phyloP scores from a whole-genome alignment of 2,888 invertebrate genomes.

The Drosophila melanocephala region DNA sequence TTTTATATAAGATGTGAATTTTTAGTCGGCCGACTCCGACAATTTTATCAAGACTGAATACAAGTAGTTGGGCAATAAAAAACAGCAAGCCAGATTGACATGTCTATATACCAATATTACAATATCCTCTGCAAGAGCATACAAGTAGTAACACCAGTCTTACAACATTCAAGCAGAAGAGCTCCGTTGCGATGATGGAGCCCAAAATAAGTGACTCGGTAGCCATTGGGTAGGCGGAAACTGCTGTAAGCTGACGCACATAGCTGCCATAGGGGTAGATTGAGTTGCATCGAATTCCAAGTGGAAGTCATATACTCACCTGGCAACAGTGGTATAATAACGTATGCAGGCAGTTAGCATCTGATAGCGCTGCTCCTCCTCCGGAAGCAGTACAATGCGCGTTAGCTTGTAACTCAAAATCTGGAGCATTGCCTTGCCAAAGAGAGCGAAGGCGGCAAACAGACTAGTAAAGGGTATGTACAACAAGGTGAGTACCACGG shows the following conservation, averaged over 20 bases:
- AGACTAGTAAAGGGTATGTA: constrained; percentile 83
- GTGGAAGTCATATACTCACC: constrained; percentile 41
- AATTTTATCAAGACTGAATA: not conserved
- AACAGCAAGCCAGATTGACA: not conserved
- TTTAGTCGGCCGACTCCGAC: not conserved
- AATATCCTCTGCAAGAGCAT: not conserved
- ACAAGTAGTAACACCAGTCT: not conserved
- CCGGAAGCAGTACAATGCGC: constrained; percentile 38
- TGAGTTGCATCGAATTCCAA: not conserved
- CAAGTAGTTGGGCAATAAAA: not conserved
- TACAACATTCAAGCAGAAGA: constrained; percentile 82
- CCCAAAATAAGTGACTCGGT: constrained; percentile 80
- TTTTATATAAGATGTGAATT: not conserved
- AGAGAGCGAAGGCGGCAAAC: constrained; percentile 82
- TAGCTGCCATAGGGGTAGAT: constrained; percentile 65
- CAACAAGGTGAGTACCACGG: constrained; percentile 71
- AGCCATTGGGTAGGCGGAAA: constrained; percentile 72
- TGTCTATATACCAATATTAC: not conserved
- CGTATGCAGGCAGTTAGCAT: constrained; percentile 70
- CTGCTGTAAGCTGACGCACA: constrained; percentile 69
- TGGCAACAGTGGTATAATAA: constrained; percentile 55
- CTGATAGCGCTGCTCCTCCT: constrained; percentile 54
- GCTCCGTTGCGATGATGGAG: constrained; percentile 75
- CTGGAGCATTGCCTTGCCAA: constrained; percentile 75
- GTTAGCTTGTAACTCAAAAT: constrained; percentile 70